Conservation (phyloP, 2,113 vertebrate species). For the Albula glossodonta region DNA sequence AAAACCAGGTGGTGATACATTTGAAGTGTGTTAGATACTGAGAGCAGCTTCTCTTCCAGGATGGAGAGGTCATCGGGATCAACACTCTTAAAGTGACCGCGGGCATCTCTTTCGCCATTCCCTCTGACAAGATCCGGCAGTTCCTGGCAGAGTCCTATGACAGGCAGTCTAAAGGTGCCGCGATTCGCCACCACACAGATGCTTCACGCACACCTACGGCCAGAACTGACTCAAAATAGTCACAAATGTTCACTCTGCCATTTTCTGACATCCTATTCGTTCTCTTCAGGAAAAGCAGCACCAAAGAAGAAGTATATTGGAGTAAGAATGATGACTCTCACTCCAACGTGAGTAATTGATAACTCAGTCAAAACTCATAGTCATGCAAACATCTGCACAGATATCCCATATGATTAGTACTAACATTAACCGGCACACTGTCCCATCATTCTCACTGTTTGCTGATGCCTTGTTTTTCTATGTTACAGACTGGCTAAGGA, state of each 20-base stretch:
- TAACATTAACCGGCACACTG: not conserved
- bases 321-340: slow-evolving; percentile 93
- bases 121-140: slow-evolving; percentile 94
- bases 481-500: slow-evolving; percentile 85
- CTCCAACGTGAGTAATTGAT: slow-evolving; percentile 73
- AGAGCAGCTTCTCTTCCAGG: slow-evolving; percentile 67
- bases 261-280: not conserved
- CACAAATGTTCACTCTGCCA: not conserved
- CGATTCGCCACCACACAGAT: not conserved
- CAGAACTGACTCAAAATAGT: not conserved
- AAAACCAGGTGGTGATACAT: not conserved
- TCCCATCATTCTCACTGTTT: not conserved
- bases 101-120: slow-evolving; percentile 97
- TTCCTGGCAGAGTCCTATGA: slow-evolving; percentile 92
- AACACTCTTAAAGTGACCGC: slow-evolving; percentile 98
- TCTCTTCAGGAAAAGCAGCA: slow-evolving; percentile 75
- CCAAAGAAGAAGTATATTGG: slow-evolving; percentile 94
- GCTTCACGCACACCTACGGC: not conserved
- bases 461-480: not conserved
- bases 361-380: not conserved
- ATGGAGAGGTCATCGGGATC: slow-evolving; percentile 97
- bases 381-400: not conserved
- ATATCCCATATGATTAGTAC: not conserved
- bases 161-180: slow-evolving; percentile 87
- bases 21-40: not conserved